Evolutionary conservation across 1,140 invertebrate species (phyloP).

Genomic region (Ericerus pela): DNA sequence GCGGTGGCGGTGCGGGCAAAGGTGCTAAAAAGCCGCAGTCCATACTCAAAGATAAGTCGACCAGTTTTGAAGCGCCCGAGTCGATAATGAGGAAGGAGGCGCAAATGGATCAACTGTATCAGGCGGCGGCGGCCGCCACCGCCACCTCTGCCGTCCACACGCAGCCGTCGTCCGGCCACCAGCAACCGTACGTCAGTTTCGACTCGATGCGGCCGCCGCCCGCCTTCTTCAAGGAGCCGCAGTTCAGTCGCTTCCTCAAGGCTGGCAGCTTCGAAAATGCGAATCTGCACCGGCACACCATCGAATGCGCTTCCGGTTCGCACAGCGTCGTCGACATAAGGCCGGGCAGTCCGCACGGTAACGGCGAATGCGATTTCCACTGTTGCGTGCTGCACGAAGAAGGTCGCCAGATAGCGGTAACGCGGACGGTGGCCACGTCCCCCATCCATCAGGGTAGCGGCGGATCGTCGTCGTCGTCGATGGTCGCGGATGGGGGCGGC

Average conservation of each 20-base stretch:
- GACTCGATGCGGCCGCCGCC: constrained; percentile 23
- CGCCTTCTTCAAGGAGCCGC: constrained; percentile 44
- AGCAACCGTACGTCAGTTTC: constrained; percentile 41
- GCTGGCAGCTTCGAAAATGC: constrained; percentile 55
- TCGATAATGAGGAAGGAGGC: constrained; percentile 24
- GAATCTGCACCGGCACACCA: constrained; percentile 57
- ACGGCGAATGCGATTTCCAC: constrained; percentile 78
- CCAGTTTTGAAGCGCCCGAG: constrained; percentile 26
- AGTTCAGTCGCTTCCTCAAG: constrained; percentile 40
- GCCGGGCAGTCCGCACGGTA: constrained; percentile 41
- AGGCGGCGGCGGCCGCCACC: constrained; percentile 34
- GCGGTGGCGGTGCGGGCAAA: not conserved
- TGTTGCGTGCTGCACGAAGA: constrained; percentile 86
- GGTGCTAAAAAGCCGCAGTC: constrained; percentile 4
- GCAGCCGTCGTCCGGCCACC: not conserved
- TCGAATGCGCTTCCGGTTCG: constrained; percentile 62
- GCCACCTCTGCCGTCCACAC: constrained; percentile 37
- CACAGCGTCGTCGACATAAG: constrained; percentile 45
- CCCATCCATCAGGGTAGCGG: constrained; percentile 70
- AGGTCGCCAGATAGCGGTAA: constrained; percentile 72
- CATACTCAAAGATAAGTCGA: constrained; percentile 3
- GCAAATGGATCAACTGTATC: no score
- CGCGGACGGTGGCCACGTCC: constrained; percentile 77
- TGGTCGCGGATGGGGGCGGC: constrained; percentile 33
- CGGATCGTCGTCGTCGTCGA: constrained; percentile 42